phyloP scores from a whole-genome alignment of 2,113 vertebrate species.

The Xenopus laevis region DNA sequence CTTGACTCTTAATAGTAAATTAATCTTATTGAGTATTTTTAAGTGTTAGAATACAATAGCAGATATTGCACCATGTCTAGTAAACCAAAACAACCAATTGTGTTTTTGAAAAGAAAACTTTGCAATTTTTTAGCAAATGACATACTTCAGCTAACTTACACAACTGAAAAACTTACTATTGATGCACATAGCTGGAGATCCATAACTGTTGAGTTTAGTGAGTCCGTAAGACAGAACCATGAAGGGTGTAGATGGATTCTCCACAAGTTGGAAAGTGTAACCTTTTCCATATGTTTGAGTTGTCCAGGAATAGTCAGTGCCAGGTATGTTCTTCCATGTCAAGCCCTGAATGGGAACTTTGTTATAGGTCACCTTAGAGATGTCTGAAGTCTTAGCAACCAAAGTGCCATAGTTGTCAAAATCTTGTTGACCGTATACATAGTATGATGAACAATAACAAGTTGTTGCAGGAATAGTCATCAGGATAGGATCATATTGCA shows the following conservation, averaged over 20 bases:
- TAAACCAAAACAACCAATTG: too few relatives aligned
- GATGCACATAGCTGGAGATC: conserved; percentile 48
- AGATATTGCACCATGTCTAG: too few relatives aligned
- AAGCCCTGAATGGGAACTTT: conserved; percentile 1
- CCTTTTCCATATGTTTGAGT: conserved; percentile 16
- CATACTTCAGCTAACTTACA: too few relatives aligned
- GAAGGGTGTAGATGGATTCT: conserved; percentile 43
- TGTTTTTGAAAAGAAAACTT: too few relatives aligned
- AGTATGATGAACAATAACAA: conserved; percentile 55
- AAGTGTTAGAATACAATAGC: too few relatives aligned
- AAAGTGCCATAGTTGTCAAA: conserved; percentile 61
- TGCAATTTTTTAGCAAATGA: too few relatives aligned
- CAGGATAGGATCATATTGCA: conserved; percentile 56
- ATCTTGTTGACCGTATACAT: conserved; percentile 21
- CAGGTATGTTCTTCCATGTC: conserved; percentile 48
- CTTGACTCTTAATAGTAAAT: too few relatives aligned
- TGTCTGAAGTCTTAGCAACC: conserved; percentile 34
- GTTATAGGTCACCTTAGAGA: conserved; percentile 40
- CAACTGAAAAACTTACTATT: conserved; percentile 10
- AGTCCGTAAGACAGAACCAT: conserved; percentile 57
- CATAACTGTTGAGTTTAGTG: conserved; percentile 49
- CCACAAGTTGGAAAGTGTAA: conserved; percentile 24
- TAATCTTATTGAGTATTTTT: too few relatives aligned
- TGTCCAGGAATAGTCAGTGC: conserved; percentile 55
- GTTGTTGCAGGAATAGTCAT: conserved; percentile 48